phyloP scores from a whole-genome alignment of 2,113 vertebrate species.

The Apistogramma diplotaenia region DNA sequence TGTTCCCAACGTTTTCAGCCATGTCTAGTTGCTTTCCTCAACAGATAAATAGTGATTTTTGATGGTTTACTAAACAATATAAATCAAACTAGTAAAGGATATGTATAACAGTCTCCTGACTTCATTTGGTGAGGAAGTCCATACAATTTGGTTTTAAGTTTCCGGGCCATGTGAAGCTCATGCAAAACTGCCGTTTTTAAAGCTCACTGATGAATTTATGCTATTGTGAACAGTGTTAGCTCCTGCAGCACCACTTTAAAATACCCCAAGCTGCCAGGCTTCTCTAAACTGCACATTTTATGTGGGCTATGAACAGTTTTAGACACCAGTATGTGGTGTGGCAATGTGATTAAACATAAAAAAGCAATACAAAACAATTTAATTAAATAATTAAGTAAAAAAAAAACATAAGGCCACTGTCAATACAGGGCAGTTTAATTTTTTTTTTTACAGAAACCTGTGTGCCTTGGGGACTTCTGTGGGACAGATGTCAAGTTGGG shows the following conservation, averaged over 20 bases:
- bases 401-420: neutral
- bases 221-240: neutral
- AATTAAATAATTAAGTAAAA: too few relatives aligned
- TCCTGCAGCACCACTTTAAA: neutral
- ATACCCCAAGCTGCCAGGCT: neutral
- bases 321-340: fast-evolving
- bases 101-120: neutral
- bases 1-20: neutral
- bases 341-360: neutral
- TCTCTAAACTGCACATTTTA: neutral
- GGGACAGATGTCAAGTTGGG: neutral
- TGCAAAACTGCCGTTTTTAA: neutral
- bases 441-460: neutral
- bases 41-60: neutral
- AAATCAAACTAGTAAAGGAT: neutral
- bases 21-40: neutral
- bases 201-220: neutral
- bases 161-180: neutral
- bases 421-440: fast-evolving
- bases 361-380: neutral
- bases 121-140: neutral
- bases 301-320: neutral
- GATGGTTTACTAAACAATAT: neutral
- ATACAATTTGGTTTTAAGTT: neutral
- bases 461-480: neutral